Evolutionary conservation across 1,140 invertebrate species (phyloP), one percentile per base, ranked within the genome.

Genomic region (Solenopsis invicta): DNA sequence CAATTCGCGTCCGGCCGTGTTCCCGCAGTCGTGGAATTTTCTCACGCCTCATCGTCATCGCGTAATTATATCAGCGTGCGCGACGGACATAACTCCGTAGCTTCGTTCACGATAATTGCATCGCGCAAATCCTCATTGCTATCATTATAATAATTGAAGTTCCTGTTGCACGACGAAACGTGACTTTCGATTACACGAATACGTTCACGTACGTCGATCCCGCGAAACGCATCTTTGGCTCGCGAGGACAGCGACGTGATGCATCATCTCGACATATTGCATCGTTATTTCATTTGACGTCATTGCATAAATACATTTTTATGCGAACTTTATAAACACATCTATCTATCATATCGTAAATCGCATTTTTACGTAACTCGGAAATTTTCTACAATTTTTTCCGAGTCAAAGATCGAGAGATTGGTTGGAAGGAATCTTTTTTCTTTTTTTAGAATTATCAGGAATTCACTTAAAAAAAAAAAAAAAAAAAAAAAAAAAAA

Each of bases 141-240:
- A 37, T 84, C 69, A 84, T 84, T 84, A 84, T 50, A 24, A 84
- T 84, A 84, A 84, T 84, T 84, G 41, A 50, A 48, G 54, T 84
- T 84, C 62, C 54, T 16, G 67, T 9, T 9, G 13, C 54, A 37
- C 69, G 69, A 50, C 69, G 8, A 62, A 84, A 75, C 69, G 54
- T 59, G 69, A 82, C 52, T 82, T 74, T 59, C 54, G 67, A 84
- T 84, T 84, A 84, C 37, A 61, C 48, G 10, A 66, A 56, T 34
- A 50, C 29, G 29, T 29, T 29, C 18, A 18, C 12, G 18, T 29
- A n/a, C 13, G 69, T 82, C 16, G 21, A 59, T 82, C 34, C 69
- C 21, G 59, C 41, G 37, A 34, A 72, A 72, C 9, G 41, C 52
- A 48, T 74, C 50, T 59, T 59, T 6, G 41, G 41, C 16, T 62